Evolutionary conservation across 2,113 vertebrate genomes (phyloP).

Genomic region (Paratilapia polleni): DNA sequence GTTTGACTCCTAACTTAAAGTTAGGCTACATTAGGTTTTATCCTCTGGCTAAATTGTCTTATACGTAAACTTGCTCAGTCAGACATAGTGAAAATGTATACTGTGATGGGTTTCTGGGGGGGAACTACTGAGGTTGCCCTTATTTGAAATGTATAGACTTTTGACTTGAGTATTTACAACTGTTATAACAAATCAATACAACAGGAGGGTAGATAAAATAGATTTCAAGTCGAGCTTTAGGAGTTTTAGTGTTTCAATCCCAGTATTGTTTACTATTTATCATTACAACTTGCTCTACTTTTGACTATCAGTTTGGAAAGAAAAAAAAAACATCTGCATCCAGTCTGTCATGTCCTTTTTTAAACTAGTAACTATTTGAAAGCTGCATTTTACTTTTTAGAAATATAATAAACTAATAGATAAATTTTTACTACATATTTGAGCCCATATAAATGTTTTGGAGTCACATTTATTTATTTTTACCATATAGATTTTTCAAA

Average conservation of each 20-base stretch:
- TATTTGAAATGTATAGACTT: constrained; percentile 47
- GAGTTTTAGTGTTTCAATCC: constrained; percentile 50
- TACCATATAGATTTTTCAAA: constrained; percentile 93
- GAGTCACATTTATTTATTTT: constrained; percentile 90
- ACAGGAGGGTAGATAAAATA: constrained; percentile 28
- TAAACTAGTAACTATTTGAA: constrained; percentile 44
- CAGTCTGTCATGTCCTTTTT: constrained; percentile 64
- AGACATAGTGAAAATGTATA: constrained; percentile 48
- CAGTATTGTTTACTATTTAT: constrained; percentile 41
- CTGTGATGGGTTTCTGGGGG: constrained; percentile 51
- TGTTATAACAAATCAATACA: constrained; percentile 38
- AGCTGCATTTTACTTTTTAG: constrained; percentile 65
- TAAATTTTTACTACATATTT: constrained; percentile 67
- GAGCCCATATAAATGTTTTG: constrained; percentile 66
- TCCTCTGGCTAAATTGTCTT: constrained; percentile 36
- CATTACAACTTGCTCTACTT: constrained; percentile 48
- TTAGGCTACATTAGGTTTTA: constrained; percentile 30
- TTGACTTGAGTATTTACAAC: constrained; percentile 61
- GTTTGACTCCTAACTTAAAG: constrained; percentile 39
- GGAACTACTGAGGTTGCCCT: constrained; percentile 35
- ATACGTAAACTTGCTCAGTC: constrained; percentile 34
- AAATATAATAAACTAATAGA: constrained; percentile 50
- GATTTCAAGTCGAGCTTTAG: constrained; percentile 61
- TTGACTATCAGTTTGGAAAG: constrained; percentile 36
- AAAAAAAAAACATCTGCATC: constrained; percentile 30